Conservation (phyloP, 2,113 vertebrate species). For the Trogon surrucura region DNA sequence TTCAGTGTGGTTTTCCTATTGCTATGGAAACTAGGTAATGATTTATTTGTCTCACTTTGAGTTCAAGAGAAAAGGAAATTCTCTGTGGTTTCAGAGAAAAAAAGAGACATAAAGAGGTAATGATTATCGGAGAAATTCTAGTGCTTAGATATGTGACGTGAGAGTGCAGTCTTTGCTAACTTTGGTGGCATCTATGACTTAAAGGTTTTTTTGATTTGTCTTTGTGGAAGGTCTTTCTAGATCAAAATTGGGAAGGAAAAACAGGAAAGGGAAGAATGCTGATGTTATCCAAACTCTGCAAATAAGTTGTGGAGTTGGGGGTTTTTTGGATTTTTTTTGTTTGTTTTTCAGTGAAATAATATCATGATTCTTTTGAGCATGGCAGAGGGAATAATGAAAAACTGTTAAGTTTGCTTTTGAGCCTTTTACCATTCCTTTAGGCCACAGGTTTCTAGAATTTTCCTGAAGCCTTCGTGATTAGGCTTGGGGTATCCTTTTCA, state of each 20-base stretch:
- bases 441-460: not conserved
- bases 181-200: not conserved
- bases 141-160: not conserved
- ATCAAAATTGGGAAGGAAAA: not conserved
- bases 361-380: not conserved
- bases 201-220: not conserved
- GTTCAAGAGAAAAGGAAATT: not conserved
- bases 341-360: not conserved
- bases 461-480: not conserved
- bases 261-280: not conserved
- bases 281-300: not conserved
- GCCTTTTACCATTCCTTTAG: not conserved
- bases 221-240: not conserved
- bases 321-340: not conserved
- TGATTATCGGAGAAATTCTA: not conserved
- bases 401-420: not conserved
- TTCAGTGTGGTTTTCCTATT: not conserved
- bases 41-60: not conserved
- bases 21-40: not conserved
- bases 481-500: not conserved
- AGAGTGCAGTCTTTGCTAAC: not conserved
- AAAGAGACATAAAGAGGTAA: not conserved
- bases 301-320: not conserved
- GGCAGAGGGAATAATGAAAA: not conserved
- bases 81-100: not conserved